A percentile compares a stretch with the other conserved stretches of the same genome.
Conservation (phyloP, 2,888 invertebrate genomes). For the Willowsia nigromaculata region DNA sequence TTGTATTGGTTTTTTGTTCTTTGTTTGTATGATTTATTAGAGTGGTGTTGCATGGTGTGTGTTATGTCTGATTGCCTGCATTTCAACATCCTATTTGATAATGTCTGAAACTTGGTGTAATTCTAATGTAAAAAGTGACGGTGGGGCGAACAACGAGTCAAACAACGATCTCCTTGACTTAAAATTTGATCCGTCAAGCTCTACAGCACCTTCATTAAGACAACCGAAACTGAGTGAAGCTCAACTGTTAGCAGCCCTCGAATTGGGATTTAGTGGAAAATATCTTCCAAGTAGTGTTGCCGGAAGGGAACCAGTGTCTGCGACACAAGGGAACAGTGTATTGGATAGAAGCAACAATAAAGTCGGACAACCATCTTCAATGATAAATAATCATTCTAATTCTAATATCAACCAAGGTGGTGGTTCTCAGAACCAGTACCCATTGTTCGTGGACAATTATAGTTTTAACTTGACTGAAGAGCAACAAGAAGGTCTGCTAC, state of each 20-base stretch:
- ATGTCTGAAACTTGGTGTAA: constrained; percentile 52
- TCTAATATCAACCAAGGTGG: constrained; percentile 36
- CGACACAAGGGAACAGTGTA: not conserved
- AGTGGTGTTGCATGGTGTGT: constrained; percentile 47
- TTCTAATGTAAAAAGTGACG: constrained; percentile 16
- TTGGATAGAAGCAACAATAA: not conserved
- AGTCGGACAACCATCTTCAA: constrained; percentile 14
- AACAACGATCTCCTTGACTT: constrained; percentile 41
- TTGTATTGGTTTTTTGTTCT: not conserved
- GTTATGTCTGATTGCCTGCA: constrained; percentile 5
- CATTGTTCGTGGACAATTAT: constrained; percentile 61
- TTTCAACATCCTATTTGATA: not conserved
- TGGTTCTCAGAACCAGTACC: constrained; percentile 58
- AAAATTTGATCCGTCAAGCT: constrained; percentile 51
- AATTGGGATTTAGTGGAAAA: constrained; percentile 63
- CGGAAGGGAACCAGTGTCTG: not conserved
- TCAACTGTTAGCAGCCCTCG: constrained; percentile 46
- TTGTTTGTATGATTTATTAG: not conserved
- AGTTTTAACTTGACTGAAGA: constrained; percentile 39
- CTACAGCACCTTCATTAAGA: constrained; percentile 43
- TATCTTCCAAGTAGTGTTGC: constrained; percentile 58
- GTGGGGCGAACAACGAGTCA: constrained; percentile 3
- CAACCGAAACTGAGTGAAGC: constrained; percentile 57
- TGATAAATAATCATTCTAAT: constrained; percentile 55
- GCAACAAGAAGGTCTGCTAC: constrained; percentile 65